These are phyloP conservation scores for Cyrtonyx montezumae DNA, from an alignment of 2,113 vertebrate genomes.

Conservation along the genomic window DNA sequence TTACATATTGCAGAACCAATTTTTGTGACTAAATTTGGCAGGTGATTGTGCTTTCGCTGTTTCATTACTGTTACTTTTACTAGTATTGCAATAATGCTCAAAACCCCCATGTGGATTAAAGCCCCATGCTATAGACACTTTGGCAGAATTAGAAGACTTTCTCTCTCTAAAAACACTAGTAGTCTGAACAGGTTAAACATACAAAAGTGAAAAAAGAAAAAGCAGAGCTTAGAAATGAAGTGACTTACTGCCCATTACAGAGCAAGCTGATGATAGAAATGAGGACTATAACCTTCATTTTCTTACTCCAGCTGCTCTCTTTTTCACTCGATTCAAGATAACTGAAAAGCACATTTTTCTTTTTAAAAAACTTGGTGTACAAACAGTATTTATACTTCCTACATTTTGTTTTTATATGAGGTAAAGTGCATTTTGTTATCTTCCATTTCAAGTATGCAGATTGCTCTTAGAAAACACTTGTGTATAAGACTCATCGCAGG, in stretches of 20 bases:
- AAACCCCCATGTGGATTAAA: neutral
- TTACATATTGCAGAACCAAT: neutral
- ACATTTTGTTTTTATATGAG: neutral
- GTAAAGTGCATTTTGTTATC: slow-evolving; percentile 12
- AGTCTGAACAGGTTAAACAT: neutral
- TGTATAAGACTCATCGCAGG: neutral
- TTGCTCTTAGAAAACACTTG: neutral
- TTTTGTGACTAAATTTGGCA: slow-evolving; percentile 49
- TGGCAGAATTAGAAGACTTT: neutral
- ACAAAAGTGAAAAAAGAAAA: neutral
- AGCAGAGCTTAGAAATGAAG: neutral
- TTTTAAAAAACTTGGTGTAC: neutral
- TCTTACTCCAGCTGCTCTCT: neutral
- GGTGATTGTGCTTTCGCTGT: slow-evolving; percentile 27
- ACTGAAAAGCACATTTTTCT: neutral
- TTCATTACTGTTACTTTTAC: slow-evolving; percentile 47
- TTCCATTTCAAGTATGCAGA: neutral
- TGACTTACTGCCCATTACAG: neutral
- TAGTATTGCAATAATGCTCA: neutral
- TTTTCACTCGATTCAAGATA: neutral
- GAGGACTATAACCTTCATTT: neutral
- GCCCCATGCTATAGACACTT: neutral
- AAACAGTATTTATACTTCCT: neutral
- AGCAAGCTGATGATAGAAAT: neutral
- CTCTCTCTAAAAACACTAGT: neutral